Base-by-base conservation (phyloP, 2,888 invertebrate genomes). In the Bugulina stolonifera region DNA sequence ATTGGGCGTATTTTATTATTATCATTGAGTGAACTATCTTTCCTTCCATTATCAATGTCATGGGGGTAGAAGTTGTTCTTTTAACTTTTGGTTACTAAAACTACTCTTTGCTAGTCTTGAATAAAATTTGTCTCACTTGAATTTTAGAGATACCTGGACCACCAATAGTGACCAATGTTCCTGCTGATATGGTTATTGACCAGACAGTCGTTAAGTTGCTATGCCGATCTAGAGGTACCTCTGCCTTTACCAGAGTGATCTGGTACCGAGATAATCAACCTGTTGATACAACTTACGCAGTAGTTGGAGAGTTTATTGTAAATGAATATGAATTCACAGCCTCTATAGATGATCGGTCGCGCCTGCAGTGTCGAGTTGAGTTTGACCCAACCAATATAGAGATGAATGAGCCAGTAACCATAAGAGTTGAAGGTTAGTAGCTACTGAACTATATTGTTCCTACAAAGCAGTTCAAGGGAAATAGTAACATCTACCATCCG, bases 281-380 rank as follows among this genome's bases (percentile, higher is more conserved):
- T 27, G 70, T 70, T 2, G 70, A 70, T 23, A 2, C 23, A n/a
- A 29, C 52, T 10, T 70, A 70, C 29, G 2, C 10, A 3, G 25
- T 70, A 14, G 5, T 3, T 14, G 70, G 52, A 35, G 43, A 5
- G 2, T 54, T 5, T 43, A 52, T 70, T 14, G 52, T 70, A 22
- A 70, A 70, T 29, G 27, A 23, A 22, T 70, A 70, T 52, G 23
- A 43, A 29, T 35, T 70, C 3, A 54, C 70, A 25, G 54, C 52
- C 14, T 23, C n/a, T 5, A 18, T 43, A 43, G 70, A 70, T 23
- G 70, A 70, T 43, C 2, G 3, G 1, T 54, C 70, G 2, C 3
- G 32, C 14, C 34, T 64, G 2, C 29, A 64, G 32, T 64, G 64
- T n/a, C 22, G 64, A 32, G 25, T 64, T 1, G 18, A 25, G 3